Conservation (phyloP, 2,888 invertebrate genomes). For the Diarsia mendica region DNA sequence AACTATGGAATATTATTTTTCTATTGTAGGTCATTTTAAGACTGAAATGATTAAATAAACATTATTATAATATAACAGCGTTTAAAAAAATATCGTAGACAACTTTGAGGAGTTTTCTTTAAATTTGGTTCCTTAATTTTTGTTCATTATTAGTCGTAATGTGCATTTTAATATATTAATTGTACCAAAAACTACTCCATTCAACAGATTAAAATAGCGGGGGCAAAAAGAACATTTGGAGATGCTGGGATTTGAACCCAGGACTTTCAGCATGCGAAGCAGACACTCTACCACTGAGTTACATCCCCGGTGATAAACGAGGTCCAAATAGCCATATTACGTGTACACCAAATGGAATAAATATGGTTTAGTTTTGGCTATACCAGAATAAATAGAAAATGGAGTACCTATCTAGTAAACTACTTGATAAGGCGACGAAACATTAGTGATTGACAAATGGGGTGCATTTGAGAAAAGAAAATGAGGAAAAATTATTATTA, state of each 20-base stretch:
- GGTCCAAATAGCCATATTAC: neutral
- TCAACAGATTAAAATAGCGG: neutral
- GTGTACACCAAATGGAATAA: neutral
- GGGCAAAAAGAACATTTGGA: slow-evolving; percentile 71
- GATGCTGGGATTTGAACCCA: slow-evolving; percentile 90
- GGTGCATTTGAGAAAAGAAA: neutral
- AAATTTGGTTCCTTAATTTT: neutral
- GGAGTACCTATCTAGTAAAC: neutral
- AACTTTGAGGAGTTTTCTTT: neutral
- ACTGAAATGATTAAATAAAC: too few species aligned
- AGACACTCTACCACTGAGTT: slow-evolving; percentile 91
- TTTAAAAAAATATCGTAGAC: neutral
- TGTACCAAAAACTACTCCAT: neutral
- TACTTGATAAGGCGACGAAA: neutral
- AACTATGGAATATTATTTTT: neutral
- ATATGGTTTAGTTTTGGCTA: neutral
- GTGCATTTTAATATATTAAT: too few species aligned
- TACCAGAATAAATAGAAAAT: neutral
- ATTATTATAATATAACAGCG: too few species aligned
- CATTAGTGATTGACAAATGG: neutral
- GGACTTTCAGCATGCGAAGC: slow-evolving; percentile 92
- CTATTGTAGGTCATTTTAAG: too few species aligned
- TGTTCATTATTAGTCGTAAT: too few species aligned
- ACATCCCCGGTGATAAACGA: slow-evolving; percentile 76
- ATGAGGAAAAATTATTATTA: neutral